phyloP scores from a whole-genome alignment of 2,888 invertebrate species.

The Callosobruchus maculatus region DNA sequence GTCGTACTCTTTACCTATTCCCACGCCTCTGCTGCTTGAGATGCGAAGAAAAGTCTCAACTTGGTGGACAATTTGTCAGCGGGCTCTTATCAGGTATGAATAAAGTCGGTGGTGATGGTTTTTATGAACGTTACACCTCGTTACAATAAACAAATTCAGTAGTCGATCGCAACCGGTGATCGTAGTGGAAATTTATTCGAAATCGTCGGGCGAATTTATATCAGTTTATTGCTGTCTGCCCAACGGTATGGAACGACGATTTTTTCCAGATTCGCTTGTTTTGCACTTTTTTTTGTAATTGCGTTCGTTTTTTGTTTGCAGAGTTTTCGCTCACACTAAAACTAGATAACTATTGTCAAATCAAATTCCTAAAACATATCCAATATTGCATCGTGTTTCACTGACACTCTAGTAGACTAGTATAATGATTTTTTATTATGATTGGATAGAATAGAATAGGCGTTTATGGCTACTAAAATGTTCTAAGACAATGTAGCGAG shows the following conservation, averaged over 20 bases:
- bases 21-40: not conserved
- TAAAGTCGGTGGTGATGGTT: slow-evolving; percentile 15
- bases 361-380: too few species aligned
- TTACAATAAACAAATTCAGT: slow-evolving; percentile 23
- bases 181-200: not conserved
- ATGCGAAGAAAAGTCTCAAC: slow-evolving; percentile 12
- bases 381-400: too few species aligned
- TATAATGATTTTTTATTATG: too few species aligned
- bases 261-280: not conserved
- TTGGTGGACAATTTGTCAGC: slow-evolving; percentile 31
- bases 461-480: too few species aligned
- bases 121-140: slow-evolving; percentile 17
- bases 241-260: not conserved
- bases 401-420: too few species aligned
- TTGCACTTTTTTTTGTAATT: too few species aligned
- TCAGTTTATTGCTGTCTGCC: not conserved
- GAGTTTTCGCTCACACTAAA: not conserved
- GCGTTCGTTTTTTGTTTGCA: not conserved
- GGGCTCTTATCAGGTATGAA: slow-evolving; percentile 20
- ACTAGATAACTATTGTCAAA: not conserved
- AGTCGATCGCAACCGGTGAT: slow-evolving; percentile 14
- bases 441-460: too few species aligned
- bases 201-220: not conserved
- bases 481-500: too few species aligned
- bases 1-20: not conserved